These are phyloP conservation scores for Periophthalmus modestus DNA, from an alignment of 2,113 vertebrate genomes.

Conservation along the genomic window DNA sequence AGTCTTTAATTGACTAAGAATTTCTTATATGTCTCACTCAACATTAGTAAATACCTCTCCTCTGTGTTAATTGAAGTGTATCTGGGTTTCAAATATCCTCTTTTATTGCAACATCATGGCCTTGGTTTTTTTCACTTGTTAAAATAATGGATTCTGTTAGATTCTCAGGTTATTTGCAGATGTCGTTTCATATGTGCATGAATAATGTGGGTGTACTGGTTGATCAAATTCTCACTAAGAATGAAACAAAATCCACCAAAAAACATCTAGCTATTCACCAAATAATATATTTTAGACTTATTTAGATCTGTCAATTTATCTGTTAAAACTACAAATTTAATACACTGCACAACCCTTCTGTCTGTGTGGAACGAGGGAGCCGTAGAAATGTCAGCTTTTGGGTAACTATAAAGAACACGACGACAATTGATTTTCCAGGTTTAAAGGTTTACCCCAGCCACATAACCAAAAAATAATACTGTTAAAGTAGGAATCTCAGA, in stretches of 20 bases:
- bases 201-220: neutral
- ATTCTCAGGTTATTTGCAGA: neutral
- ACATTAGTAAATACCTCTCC: no score
- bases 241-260: neutral
- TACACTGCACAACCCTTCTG: neutral
- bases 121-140: no score
- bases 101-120: neutral
- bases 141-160: neutral
- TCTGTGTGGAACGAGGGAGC: slow-evolving; percentile 12
- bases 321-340: neutral
- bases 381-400: slow-evolving; percentile 20
- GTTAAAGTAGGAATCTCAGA: neutral
- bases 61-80: neutral
- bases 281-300: neutral
- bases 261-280: neutral
- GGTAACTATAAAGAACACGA: slow-evolving; percentile 17
- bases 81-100: neutral
- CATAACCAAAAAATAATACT: slow-evolving; percentile 18
- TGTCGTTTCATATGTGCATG: neutral
- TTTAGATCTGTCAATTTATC: no score
- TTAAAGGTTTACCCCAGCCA: slow-evolving; percentile 18
- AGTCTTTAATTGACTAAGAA: no score
- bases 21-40: no score
- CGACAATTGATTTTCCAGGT: slow-evolving; percentile 22
- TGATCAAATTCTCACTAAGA: neutral